Evolutionary conservation across 1,140 invertebrate species (phyloP).

Genomic region (Doryteuthis pealeii): DNA sequence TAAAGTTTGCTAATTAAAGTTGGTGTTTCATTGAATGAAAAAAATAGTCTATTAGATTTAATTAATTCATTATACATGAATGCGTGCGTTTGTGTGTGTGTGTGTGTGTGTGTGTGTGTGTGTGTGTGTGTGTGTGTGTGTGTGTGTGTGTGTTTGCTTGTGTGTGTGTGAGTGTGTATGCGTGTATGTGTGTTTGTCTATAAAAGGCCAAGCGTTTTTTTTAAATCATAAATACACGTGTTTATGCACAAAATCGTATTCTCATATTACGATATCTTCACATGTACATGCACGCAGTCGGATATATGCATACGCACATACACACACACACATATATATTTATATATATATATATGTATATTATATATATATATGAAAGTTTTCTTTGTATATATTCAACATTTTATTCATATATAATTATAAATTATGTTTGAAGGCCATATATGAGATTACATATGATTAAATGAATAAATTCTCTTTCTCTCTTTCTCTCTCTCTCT

Average conservation of each 20-base stretch:
- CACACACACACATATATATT: neutral
- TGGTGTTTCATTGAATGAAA: too few species aligned
- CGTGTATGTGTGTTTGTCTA: too few species aligned
- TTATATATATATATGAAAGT: too few species aligned
- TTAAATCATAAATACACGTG: neutral
- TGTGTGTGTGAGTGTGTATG: constrained; percentile 14
- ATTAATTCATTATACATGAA: too few species aligned
- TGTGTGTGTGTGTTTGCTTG: constrained; percentile 16
- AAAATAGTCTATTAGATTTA: too few species aligned
- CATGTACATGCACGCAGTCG: neutral
- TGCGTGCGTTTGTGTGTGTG: neutral
- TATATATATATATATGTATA: constrained; percentile 2
- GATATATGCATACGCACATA: neutral
- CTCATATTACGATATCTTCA: neutral
- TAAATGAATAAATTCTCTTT: too few species aligned
- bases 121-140: constrained; percentile 6
- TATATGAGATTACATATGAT: too few species aligned
- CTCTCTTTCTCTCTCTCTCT: neutral
- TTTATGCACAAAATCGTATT: neutral
- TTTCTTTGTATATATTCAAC: too few species aligned
- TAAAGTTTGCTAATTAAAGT: too few species aligned
- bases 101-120: neutral
- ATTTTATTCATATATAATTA: too few species aligned
- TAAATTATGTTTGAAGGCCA: too few species aligned
- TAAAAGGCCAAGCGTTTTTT: neutral